These are phyloP conservation scores for Carterocephalus palaemon DNA, from an alignment of 2,888 invertebrate species.

Conservation along the genomic window DNA sequence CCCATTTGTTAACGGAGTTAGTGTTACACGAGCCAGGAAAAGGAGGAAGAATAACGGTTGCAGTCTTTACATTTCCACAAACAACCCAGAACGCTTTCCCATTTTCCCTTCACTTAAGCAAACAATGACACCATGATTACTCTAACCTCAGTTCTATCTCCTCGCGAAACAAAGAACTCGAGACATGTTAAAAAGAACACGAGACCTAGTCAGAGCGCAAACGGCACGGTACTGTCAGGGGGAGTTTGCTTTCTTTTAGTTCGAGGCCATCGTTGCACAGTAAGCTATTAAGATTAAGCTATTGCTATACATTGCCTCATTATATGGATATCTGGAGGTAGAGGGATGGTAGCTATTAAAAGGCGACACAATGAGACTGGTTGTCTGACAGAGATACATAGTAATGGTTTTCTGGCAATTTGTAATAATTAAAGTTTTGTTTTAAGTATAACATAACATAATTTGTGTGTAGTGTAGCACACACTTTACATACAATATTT, in stretches of 20 bases:
- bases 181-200: conserved; percentile 34
- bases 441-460: too few species aligned
- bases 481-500: too few species aligned
- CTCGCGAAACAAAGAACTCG: conserved; percentile 33
- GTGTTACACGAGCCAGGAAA: conserved; percentile 3
- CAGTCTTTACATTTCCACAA: conserved; percentile 7
- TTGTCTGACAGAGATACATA: too few species aligned
- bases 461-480: too few species aligned
- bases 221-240: conserved; percentile 39
- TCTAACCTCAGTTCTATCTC: conserved; percentile 21
- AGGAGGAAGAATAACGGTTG: too few species aligned
- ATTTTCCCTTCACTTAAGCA: conserved; percentile 24
- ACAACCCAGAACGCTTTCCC: conserved; percentile 12
- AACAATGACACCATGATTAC: conserved; percentile 24
- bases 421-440: too few species aligned
- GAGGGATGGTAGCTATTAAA: too few species aligned
- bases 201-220: conserved; percentile 42
- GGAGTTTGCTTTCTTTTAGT: conserved; percentile 10
- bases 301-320: too few species aligned
- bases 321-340: too few species aligned
- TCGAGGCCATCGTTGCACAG: not conserved
- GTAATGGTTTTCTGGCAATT: too few species aligned
- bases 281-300: not conserved
- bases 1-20: not conserved
- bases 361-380: too few species aligned